Percentiles rank a stretch among this genome's conserved stretches.
Evolutionary conservation across 2,113 vertebrate genomes (phyloP).

Genomic region (Mustelus asterias): DNA sequence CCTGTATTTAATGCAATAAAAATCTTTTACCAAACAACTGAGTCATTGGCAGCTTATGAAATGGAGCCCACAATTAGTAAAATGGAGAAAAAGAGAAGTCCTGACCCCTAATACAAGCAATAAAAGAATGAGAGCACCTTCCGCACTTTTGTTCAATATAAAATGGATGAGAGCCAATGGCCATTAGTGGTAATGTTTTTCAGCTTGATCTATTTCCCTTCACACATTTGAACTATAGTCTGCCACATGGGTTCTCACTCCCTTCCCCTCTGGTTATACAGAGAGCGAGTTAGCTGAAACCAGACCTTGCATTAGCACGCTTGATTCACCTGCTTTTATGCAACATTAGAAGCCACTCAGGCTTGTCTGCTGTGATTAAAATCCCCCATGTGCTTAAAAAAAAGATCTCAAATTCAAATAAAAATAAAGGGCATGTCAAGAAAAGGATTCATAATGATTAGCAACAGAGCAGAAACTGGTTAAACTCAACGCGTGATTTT

Average conservation of each 20-base stretch:
- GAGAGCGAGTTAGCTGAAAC: conserved; percentile 17
- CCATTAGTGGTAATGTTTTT: conserved; percentile 6
- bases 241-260: background rate
- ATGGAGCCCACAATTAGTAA: background rate
- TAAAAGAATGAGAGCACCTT: background rate
- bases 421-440: conserved; percentile 34
- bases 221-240: conserved; percentile 17
- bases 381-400: conserved; percentile 28
- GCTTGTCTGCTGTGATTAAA: conserved; percentile 33
- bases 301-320: conserved; percentile 27
- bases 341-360: conserved; percentile 31
- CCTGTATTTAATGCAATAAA: background rate
- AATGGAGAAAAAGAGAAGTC: background rate
- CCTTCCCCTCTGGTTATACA: background rate
- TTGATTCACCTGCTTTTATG: conserved; percentile 28
- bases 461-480: conserved; percentile 23
- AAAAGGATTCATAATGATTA: conserved; percentile 29
- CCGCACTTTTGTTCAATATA: background rate
- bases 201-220: conserved; percentile 7
- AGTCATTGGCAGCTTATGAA: background rate
- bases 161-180: background rate
- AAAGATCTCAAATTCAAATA: conserved; percentile 24
- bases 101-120: background rate
- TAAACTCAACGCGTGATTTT: background rate
- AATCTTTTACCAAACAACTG: conserved; percentile 7